These are phyloP conservation scores for Musca domestica DNA, from an alignment of 1,140 invertebrate genomes.

Conservation along the genomic window DNA sequence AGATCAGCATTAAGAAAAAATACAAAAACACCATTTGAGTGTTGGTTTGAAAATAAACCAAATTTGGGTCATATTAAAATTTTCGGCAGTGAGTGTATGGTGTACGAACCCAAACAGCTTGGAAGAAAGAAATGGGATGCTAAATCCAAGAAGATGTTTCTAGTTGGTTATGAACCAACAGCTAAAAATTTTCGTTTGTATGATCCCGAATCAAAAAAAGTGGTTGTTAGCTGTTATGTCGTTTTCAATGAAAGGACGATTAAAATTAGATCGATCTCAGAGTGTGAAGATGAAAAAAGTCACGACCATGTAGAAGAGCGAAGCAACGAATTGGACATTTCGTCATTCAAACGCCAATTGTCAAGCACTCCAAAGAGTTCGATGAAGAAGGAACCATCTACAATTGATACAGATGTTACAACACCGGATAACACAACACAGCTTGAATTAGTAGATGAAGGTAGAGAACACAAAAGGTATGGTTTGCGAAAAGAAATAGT, in stretches of 20 bases:
- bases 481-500: not conserved
- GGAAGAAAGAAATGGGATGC: constrained; percentile 43
- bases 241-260: not conserved
- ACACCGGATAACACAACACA: not conserved
- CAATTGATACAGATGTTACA: not conserved
- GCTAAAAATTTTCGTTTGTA: constrained; percentile 28
- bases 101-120: constrained; percentile 44
- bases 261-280: not conserved
- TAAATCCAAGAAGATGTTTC: constrained; percentile 42
- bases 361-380: not conserved
- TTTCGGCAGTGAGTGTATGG: constrained; percentile 50
- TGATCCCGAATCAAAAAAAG: constrained; percentile 28
- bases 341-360: too few species aligned
- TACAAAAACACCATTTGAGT: constrained; percentile 43
- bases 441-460: not conserved
- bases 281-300: not conserved
- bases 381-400: not conserved
- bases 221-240: constrained; percentile 30
- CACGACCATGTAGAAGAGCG: not conserved
- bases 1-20: constrained; percentile 35
- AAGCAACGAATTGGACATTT: too few species aligned
- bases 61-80: constrained; percentile 30
- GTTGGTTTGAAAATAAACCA: constrained; percentile 33
- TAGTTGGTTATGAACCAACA: constrained; percentile 45
- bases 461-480: not conserved